These are phyloP conservation scores for Erythrolamprus reginae DNA, from an alignment of 2,113 vertebrate genomes.

Conservation along the genomic window DNA sequence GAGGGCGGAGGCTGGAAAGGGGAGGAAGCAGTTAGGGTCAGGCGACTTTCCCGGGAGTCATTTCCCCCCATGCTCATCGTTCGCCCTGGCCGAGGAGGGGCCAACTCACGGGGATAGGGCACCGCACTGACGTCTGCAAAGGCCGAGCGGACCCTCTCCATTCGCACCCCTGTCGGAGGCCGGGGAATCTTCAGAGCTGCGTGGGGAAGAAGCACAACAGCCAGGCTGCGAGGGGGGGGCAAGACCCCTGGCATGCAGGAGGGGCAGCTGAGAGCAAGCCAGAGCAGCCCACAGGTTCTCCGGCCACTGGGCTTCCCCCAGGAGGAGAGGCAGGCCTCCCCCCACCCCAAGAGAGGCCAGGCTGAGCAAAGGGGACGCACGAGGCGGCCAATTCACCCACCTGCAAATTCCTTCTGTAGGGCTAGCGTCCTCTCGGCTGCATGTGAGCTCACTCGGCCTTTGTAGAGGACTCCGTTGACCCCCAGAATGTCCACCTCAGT, in stretches of 20 bases:
- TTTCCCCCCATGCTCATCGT: not conserved
- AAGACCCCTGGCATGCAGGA: not conserved
- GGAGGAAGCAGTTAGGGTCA: not conserved
- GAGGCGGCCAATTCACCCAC: slow-evolving; percentile 3
- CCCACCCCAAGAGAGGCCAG: not conserved
- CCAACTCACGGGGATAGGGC: not conserved
- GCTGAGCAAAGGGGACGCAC: not conserved
- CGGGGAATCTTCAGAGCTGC: not conserved
- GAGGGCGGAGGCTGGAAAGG: not conserved
- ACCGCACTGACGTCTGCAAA: not conserved
- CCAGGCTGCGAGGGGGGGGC: not conserved
- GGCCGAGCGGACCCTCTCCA: not conserved
- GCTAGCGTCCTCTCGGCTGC: accelerated
- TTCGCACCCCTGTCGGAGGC: not conserved
- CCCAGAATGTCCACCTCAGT: slow-evolving; percentile 64
- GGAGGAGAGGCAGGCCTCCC: not conserved
- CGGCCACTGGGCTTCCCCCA: not conserved
- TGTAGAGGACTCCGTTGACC: slow-evolving; percentile 58
- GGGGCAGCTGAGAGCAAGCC: not conserved
- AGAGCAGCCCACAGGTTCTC: not conserved
- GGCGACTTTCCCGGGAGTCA: not conserved
- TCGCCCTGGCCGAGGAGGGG: not conserved
- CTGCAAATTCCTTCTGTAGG: slow-evolving; percentile 34
- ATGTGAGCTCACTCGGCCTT: slow-evolving; percentile 46
- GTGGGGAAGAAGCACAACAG: not conserved